Evolutionary conservation across 30 jellyfish, hydroid and myxozoan genomes (phyloP).

Genomic region (Aurelia coerulea): DNA sequence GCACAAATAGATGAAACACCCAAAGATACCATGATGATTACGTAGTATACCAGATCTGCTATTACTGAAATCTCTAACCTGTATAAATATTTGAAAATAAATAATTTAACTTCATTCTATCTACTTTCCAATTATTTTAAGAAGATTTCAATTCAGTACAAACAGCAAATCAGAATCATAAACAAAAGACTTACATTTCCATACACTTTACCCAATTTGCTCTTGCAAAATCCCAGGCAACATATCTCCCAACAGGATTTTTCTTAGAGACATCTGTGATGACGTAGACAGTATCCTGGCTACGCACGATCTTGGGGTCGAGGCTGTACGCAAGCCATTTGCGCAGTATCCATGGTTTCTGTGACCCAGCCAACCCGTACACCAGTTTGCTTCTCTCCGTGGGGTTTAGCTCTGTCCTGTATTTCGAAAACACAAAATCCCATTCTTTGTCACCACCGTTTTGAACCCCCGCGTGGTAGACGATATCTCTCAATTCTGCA

Average conservation of each 20-base stretch:
- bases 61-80: too few species aligned
- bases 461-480: constrained; percentile 75
- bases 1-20: too few species aligned
- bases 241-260: constrained; percentile 82
- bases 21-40: too few species aligned
- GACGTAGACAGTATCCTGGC: constrained; percentile 97
- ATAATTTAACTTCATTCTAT: too few species aligned
- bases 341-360: constrained; percentile 85
- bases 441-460: constrained; percentile 93
- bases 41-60: too few species aligned
- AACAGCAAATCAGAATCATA: too few species aligned
- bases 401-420: constrained; percentile 58
- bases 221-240: constrained; percentile 91
- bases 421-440: constrained; percentile 77
- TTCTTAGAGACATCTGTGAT: constrained; percentile 67
- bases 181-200: constrained; percentile 64
- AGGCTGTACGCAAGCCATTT: constrained; percentile 81
- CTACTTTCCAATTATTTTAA: too few species aligned
- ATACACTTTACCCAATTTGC: constrained; percentile 89
- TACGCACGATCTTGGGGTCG: constrained; percentile 71
- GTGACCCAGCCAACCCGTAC: constrained; percentile 73
- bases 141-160: too few species aligned
- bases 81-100: too few species aligned
- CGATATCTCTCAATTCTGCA: constrained; percentile 68
- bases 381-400: constrained; percentile 72